phyloP scores from a whole-genome alignment of 2,888 invertebrate species.

The Bombylius major region DNA sequence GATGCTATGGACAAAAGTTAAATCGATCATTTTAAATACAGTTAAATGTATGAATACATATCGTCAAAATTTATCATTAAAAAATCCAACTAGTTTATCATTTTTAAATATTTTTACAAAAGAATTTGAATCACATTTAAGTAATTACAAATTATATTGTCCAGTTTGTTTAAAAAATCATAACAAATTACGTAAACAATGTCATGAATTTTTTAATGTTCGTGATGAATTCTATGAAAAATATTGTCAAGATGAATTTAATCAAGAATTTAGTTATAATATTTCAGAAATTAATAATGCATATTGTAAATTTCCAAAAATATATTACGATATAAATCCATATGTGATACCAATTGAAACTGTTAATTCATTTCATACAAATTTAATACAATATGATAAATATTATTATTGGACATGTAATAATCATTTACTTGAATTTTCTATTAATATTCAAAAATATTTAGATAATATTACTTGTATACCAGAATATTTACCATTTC shows the following conservation, averaged over 20 bases:
- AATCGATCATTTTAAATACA: conserved; percentile 30
- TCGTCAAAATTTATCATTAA: conserved; percentile 36
- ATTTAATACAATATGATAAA: conserved; percentile 43
- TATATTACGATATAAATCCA: conserved; percentile 37
- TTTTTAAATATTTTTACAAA: conserved; percentile 45
- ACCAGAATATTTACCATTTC: conserved; percentile 41
- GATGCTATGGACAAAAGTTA: conserved; percentile 40
- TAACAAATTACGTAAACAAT: conserved; percentile 12
- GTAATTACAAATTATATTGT: conserved; percentile 43
- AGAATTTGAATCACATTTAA: conserved; percentile 40
- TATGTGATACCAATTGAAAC: conserved; percentile 22
- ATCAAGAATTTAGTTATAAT: conserved; percentile 13
- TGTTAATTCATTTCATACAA: conserved; percentile 29
- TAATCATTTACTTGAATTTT: conserved; percentile 40
- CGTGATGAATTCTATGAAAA: conserved; percentile 9
- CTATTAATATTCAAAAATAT: conserved; percentile 36
- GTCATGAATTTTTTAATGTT: conserved; percentile 13
- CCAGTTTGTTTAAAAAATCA: conserved; percentile 43
- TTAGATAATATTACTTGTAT: conserved; percentile 33
- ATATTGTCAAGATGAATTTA: conserved; percentile 12
- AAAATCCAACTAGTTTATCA: conserved; percentile 39
- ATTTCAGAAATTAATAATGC: conserved; percentile 17
- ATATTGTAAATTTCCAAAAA: conserved; percentile 18
- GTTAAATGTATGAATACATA: conserved; percentile 41
- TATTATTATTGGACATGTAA: conserved; percentile 49